Evolutionary conservation across 1,140 invertebrate species (phyloP).

Genomic region (Coelopa frigida): DNA sequence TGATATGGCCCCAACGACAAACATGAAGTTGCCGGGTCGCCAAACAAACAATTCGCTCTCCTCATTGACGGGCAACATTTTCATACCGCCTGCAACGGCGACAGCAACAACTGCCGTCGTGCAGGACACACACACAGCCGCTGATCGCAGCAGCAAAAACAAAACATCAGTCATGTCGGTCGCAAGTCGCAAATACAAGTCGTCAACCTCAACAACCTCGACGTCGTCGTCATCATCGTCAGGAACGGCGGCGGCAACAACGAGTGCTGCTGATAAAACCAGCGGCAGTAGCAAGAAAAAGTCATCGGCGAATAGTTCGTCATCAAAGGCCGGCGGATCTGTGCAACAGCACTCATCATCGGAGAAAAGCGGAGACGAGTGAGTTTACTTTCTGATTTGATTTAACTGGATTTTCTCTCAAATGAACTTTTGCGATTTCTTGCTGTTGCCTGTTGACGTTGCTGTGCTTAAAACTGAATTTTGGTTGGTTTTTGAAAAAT

Average conservation of each 20-base stretch:
- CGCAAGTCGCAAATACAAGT: constrained; percentile 10
- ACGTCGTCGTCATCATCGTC: too few relatives aligned
- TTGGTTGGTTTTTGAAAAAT: neutral
- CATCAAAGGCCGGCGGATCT: constrained; percentile 5
- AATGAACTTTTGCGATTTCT: constrained; percentile 2
- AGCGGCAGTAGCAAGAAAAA: constrained; percentile 14
- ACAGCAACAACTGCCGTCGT: constrained; percentile 3
- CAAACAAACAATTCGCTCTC: constrained; percentile 83
- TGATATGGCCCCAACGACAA: constrained; percentile 41
- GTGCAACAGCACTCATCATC: constrained; percentile 23
- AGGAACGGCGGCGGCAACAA: too few relatives aligned
- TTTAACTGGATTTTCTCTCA: neutral
- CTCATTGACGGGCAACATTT: constrained; percentile 71
- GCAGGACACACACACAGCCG: constrained; percentile 2
- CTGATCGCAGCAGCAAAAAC: constrained; percentile 8
- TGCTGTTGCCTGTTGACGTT: constrained; percentile 13
- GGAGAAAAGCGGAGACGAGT: constrained; percentile 41
- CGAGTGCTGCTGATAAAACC: too few relatives aligned
- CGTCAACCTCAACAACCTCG: neutral
- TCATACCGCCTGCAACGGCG: constrained; percentile 53
- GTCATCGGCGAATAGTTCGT: constrained; percentile 23
- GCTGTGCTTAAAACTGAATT: neutral
- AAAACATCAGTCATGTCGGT: constrained; percentile 1
- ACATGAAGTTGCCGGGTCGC: constrained; percentile 56
- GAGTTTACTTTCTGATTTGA: constrained; percentile 17